phyloP scores from a whole-genome alignment of 2,888 invertebrate species.

The Entomobrya multifasciata region DNA sequence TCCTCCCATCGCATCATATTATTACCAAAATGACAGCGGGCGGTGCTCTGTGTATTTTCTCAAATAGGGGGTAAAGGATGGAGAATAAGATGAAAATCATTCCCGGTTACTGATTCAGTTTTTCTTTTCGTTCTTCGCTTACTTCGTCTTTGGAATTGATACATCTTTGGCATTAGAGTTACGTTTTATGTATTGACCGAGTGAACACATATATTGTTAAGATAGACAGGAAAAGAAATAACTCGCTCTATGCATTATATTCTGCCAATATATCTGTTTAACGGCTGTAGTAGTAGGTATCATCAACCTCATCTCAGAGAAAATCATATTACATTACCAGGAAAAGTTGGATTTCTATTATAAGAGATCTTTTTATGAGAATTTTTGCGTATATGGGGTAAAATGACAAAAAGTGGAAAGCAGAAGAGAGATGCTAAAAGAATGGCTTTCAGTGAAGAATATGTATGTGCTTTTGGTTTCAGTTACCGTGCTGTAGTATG shows the following conservation, averaged over 20 bases:
- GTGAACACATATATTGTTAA: not conserved
- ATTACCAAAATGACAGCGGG: conserved; percentile 51
- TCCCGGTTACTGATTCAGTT: conserved; percentile 39
- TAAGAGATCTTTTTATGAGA: conserved; percentile 15
- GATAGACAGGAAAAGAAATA: not conserved
- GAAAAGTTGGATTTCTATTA: conserved; percentile 46
- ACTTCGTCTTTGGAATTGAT: conserved; percentile 24
- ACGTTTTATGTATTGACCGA: not conserved
- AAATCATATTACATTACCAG: conserved; percentile 48
- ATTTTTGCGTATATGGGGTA: conserved; percentile 33
- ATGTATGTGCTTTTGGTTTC: conserved; percentile 50
- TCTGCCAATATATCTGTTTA: conserved; percentile 52
- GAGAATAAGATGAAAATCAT: conserved; percentile 40
- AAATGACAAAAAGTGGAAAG: conserved; percentile 23
- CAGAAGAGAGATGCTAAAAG: not conserved
- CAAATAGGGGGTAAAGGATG: not conserved
- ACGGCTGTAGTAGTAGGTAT: conserved; percentile 15
- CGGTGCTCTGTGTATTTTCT: conserved; percentile 14
- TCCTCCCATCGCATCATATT: conserved; percentile 30
- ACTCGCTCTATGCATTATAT: conserved; percentile 2
- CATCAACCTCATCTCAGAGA: conserved; percentile 25
- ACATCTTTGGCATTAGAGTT: conserved; percentile 25
- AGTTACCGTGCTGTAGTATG: not conserved
- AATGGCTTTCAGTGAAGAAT: conserved; percentile 1
- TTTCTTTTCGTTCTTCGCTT: not conserved